These are phyloP conservation scores for Chascanopsetta lugubris DNA, from an alignment of 2,113 vertebrate species.

Conservation along the genomic window DNA sequence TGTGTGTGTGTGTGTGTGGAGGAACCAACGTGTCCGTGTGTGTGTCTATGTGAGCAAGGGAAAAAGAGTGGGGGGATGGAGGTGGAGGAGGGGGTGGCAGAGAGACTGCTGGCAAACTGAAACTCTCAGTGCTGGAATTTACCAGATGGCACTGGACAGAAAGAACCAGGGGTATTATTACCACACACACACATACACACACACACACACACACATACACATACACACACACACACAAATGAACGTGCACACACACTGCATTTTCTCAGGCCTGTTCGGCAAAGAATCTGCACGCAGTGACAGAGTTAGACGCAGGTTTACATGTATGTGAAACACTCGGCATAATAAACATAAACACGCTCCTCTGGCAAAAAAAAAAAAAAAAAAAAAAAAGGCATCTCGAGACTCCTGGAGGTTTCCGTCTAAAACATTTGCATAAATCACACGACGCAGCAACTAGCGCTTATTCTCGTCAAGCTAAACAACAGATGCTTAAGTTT, in stretches of 20 bases:
- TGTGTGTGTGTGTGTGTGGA: neutral
- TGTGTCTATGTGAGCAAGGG: neutral
- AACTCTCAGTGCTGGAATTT: conserved; percentile 68
- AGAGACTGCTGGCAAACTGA: conserved; percentile 54
- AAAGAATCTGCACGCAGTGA: conserved; percentile 15
- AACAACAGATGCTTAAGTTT: neutral
- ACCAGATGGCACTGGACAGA: conserved; percentile 67
- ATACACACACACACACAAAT: conserved; percentile 20
- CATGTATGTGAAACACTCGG: conserved; percentile 8
- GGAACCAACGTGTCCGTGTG: neutral
- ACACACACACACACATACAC: conserved; percentile 5
- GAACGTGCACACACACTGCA: conserved; percentile 13
- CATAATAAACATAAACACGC: neutral
- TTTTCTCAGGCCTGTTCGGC: conserved; percentile 3
- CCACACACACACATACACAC: conserved; percentile 18
- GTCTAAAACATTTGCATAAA: neutral
- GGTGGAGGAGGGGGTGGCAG: neutral
- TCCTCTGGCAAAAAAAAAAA: no score
- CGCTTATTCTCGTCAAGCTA: neutral
- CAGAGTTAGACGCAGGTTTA: conserved; percentile 19
- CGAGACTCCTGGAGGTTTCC: neutral
- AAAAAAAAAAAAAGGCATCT: neutral
- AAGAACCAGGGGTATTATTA: conserved; percentile 53
- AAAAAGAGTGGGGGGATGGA: neutral
- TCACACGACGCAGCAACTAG: neutral